Base-by-base conservation (phyloP, 92 coral and sea anemone species). In the Phenganax stokvisi region DNA sequence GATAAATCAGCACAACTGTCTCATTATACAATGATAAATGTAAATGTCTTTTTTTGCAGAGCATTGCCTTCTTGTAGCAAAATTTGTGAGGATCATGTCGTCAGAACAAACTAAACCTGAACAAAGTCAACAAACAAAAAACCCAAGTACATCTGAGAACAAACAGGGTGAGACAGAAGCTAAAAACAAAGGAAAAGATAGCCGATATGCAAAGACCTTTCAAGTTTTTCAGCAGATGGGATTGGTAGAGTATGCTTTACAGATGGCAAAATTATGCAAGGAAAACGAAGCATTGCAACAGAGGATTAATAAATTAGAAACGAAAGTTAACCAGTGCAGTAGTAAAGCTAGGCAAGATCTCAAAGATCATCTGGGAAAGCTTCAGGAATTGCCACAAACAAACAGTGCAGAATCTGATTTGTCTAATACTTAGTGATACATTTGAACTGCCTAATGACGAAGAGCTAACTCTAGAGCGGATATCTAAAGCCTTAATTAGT, bases 211-310 rank as follows among this genome's bases (percentile, higher is more conserved):
- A 58, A 89, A 90, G 53, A 93, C 97, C 20, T 91, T 89, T 12
- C 64, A 87, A n/a, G 90, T 89, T 5, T 80, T 93, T 54, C 88
- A 89, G 53, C 97, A 93, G 54, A 92, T 96, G 9, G 97, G 97
- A 3, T 85, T 93, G 13, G 80, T 93, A 72, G 89, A 93, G 74
- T 87, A 89, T 27, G 86, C 97, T 7, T 69, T 93, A 13, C 90
- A 91, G 74, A 89, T 89, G 74, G 93, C 97, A 54, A 91, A 91
- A 77, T 85, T 93, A 31, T 77, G 88, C 8, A 85, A 88, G 72
- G 96, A 90, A 63, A 93, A 93, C 85, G 90, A 89, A 58, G 85
- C 84, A 37, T 88, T 93, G 28, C 97, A 93, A 75, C 87, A 87
- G 51, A 90, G 89, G 51, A 91, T 93, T 37, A 91, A 93, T 82